Percentiles rank a stretch among this genome's conserved stretches.
Evolutionary conservation across 2,797 vertebrate genomes (phyloP).

Genomic region (Pelochelys cantorii): DNA sequence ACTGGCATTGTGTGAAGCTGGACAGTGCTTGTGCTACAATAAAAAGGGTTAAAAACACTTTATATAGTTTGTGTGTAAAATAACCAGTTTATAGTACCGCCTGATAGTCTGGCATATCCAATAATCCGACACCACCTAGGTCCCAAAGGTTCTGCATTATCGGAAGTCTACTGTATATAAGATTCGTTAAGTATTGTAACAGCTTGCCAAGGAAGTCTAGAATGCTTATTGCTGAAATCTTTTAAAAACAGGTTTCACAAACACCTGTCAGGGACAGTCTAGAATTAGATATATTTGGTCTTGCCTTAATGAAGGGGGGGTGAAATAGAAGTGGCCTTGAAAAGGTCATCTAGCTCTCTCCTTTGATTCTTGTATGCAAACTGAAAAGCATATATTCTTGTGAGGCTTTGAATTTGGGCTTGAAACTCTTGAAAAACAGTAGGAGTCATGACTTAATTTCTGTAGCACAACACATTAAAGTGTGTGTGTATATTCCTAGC

Average conservation of each 20-base stretch:
- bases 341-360: no score
- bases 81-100: no score
- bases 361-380: not conserved
- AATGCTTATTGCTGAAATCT: not conserved
- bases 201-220: not conserved
- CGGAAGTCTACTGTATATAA: not conserved
- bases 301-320: not conserved
- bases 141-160: no score
- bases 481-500: not conserved
- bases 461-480: not conserved
- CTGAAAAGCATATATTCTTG: no score
- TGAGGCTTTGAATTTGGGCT: not conserved
- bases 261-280: not conserved
- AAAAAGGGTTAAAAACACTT: no score
- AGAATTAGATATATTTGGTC: not conserved
- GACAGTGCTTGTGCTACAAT: no score
- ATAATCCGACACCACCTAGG: no score
- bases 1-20: no score
- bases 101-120: no score
- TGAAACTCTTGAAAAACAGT: not conserved
- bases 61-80: no score
- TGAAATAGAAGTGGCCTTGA: not conserved
- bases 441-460: not conserved
- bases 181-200: not conserved
- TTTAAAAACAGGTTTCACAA: not conserved